Evolutionary conservation across 2,888 invertebrate genomes (phyloP), one percentile per base, ranked within the genome.

Genomic region (Drosophila flavopinicola): DNA sequence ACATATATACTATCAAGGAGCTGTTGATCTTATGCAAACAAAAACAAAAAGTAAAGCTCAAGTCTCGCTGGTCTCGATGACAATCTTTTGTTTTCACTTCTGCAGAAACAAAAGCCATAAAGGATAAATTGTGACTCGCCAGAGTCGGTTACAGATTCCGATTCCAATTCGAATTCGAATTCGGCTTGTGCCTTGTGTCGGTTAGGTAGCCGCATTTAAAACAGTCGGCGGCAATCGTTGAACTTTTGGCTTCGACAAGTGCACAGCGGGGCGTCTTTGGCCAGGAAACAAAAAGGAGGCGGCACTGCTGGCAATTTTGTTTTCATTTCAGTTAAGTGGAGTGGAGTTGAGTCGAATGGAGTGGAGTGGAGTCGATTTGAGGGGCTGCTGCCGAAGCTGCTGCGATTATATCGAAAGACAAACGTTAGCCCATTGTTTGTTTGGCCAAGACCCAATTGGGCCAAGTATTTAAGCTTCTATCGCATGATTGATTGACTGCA

Each of bases 61-160:
- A 25, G 30, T 44, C 37, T 9, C 47, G 30, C 42, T 33, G 44
- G 37, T 51, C 59, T 24, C 70, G 88, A 88, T 88, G 88, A 87
- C 89, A 88, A 89, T 88, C 88, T 88, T 87, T 88, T 83, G 86
- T 89, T 89, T 89, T 89, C 89, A 89, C 89, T 89, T 89, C 90
- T 89, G 75, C 83, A 71, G 78, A 79, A 79, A 85, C 75, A 79
- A 79, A 79, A 85, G 86, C 84, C 78, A 79, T 79, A 85, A 79
- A 85, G 78, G 84, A 79, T 79, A 79, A 79, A 83, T 79, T 88
- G 85, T 78, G 88, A 79, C 47, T 68, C 41, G 32, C 54, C 11
- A 54, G 54, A 39, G 53, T 47, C 35, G 25, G 25, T 25, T 29
- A 24, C 52, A 32, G 11, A 15, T 13, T 11, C 13, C 37, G 11